A percentile compares a stretch with the other conserved stretches of the same genome.
Conservation (phyloP, 1,140 invertebrate species). For the Euwallacea fornicatus region DNA sequence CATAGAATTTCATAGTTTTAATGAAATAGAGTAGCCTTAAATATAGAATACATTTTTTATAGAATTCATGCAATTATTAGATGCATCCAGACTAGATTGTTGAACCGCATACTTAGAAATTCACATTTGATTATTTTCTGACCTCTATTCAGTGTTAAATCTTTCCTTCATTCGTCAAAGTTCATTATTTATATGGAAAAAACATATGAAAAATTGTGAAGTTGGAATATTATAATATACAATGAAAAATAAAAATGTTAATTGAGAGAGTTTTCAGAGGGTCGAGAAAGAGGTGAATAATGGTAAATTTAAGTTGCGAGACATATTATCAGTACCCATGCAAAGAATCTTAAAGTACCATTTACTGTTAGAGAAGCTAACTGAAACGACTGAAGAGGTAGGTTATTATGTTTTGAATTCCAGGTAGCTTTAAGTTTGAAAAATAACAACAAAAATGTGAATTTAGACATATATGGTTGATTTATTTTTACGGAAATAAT, state of each 20-base stretch:
- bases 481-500: no score
- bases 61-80: no score
- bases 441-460: neutral
- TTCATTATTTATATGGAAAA: neutral
- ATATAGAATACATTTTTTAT: no score
- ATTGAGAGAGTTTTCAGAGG: constrained; percentile 62
- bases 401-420: no score
- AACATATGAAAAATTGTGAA: neutral
- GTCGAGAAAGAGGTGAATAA: constrained; percentile 93
- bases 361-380: constrained; percentile 86
- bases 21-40: neutral
- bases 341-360: constrained; percentile 98
- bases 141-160: no score
- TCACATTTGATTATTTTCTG: no score
- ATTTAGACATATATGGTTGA: neutral
- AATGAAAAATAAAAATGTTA: neutral
- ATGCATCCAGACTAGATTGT: no score
- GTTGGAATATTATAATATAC: neutral
- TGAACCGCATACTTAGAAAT: no score
- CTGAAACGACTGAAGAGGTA: constrained; percentile 85
- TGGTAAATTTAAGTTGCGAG: constrained; percentile 90
- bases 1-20: no score
- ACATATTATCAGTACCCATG: constrained; percentile 96
- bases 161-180: neutral
- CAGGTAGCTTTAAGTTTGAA: constrained; percentile 46